Evolutionary conservation across 2,888 invertebrate genomes (phyloP).

Genomic region (Panorpa germanica): DNA sequence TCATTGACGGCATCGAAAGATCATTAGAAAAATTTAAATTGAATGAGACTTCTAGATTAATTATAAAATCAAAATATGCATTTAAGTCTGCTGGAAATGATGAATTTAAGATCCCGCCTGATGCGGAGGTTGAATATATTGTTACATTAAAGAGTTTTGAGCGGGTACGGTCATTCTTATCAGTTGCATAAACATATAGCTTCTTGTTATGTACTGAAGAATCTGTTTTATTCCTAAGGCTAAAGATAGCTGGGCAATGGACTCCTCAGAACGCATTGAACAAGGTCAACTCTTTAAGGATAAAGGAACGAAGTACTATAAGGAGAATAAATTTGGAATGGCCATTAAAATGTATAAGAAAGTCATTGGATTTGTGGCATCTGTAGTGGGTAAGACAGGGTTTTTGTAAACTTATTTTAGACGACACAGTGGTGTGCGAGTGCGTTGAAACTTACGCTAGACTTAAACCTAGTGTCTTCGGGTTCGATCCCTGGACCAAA

Average conservation of each 20-base stretch:
- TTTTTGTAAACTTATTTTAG: too few relatives aligned
- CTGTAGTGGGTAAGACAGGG: too few relatives aligned
- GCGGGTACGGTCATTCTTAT: conserved; percentile 30
- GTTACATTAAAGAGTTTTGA: conserved; percentile 73
- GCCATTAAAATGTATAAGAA: conserved; percentile 80
- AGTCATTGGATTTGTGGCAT: conserved; percentile 42
- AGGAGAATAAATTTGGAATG: conserved; percentile 50
- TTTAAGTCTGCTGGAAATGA: conserved; percentile 53
- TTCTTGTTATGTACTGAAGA: conserved; percentile 4
- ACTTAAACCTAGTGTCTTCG: too few relatives aligned
- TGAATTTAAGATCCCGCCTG: conserved; percentile 55
- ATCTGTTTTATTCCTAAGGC: conserved; percentile 25
- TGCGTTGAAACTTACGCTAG: too few relatives aligned
- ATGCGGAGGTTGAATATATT: conserved; percentile 60
- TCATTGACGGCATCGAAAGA: conserved; percentile 67
- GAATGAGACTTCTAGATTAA: conserved; percentile 57
- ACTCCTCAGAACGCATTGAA: conserved; percentile 56
- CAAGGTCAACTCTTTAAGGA: conserved; percentile 70
- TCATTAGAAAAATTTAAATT: conserved; percentile 65
- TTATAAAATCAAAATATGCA: conserved; percentile 59
- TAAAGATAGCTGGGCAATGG: conserved; percentile 69
- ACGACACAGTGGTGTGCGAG: too few relatives aligned
- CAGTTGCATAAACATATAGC: conserved; percentile 1
- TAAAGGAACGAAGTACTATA: conserved; percentile 82
- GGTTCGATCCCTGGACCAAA: too few relatives aligned